These are phyloP conservation scores for Melanotaenia parkinsoni DNA, from an alignment of 2,797 vertebrate genomes.

Conservation along the genomic window DNA sequence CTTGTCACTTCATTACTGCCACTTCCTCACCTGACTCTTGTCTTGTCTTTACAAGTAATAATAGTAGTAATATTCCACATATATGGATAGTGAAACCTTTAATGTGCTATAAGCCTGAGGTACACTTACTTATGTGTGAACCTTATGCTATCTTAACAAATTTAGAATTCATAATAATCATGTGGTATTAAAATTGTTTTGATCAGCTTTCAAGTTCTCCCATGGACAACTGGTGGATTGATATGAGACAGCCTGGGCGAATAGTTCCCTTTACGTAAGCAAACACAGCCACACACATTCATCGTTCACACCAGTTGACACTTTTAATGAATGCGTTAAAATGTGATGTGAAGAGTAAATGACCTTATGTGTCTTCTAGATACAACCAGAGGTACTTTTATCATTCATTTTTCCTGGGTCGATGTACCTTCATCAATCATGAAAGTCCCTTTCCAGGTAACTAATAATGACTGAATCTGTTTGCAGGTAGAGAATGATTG, in stretches of 20 bases:
- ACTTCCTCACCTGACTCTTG: too few relatives aligned
- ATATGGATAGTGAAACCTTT: neutral
- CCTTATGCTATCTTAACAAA: neutral
- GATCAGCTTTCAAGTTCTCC: constrained; percentile 46
- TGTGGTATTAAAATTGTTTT: constrained; percentile 16
- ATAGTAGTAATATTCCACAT: too few relatives aligned
- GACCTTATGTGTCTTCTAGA: constrained; percentile 55
- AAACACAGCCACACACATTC: neutral
- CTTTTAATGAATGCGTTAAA: neutral
- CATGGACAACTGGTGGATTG: constrained; percentile 75
- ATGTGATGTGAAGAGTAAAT: constrained; percentile 10
- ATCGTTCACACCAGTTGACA: neutral
- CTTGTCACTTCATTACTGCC: too few relatives aligned
- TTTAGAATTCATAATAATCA: neutral
- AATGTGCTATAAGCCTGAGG: neutral
- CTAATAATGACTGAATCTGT: constrained; percentile 10
- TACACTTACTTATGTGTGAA: neutral
- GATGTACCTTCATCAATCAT: constrained; percentile 68
- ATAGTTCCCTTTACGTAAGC: constrained; percentile 72
- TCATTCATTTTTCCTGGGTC: constrained; percentile 55
- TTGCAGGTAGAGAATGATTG: neutral
- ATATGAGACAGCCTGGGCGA: constrained; percentile 49
- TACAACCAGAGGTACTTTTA: constrained; percentile 42
- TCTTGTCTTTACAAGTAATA: too few relatives aligned
- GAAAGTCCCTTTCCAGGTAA: constrained; percentile 59